Base-by-base conservation (phyloP, 1,140 invertebrate species). In the Caenorhabditis inopinata region DNA sequence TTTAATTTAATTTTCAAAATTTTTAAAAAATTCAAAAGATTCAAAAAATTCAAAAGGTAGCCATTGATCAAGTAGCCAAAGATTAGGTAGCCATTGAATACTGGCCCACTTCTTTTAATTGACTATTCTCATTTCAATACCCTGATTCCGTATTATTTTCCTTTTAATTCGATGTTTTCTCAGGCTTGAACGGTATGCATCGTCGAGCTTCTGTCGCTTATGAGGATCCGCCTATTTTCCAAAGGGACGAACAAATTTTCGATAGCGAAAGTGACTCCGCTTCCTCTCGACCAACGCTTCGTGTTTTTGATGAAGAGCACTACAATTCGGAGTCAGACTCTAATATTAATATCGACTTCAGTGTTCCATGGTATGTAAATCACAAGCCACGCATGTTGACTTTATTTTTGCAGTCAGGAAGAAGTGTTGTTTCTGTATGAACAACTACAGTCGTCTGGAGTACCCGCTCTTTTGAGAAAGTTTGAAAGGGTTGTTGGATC, bases 351-450 rank as follows among this genome's bases (percentile, higher is more conserved):
- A 58, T 81, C 2, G 80, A 81, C 53, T 81, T 81, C 25, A 38
- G 51, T 23, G 21, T 81, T 32, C 80, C 80, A 35, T 81, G 79
- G 79, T 80, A 51, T 35, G 21, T 4, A 14, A 21, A 6, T 9
- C 27, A 16, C 12, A 23, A 78, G 25, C 14, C 11, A 42, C 5
- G 14, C 14, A 42, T n/a, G n/a, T n/a, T n/a, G n/a, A n/a, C n/a
- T 51, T 51, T 42, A 14, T 42, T 27, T n/a, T 78, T 87, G 76
- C 86, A 90, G 89, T 79, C 89, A 90, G 76, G 89, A 90, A 75
- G 88, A 89, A 74, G 89, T 90, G 7, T 85, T 86, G 58, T 87
- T 89, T n/a, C 81, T 91, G 14, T 90, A 90, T 77, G 89, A 90
- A 81, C 87, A 89, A 32, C 86, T 91, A 7, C 89, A 90, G 83